Percentiles rank a stretch among this genome's conserved stretches.
Evolutionary conservation across 37 sponge, comb jelly and placozoan species (phyloP).

Genomic region (Dysidea cf. avara): DNA sequence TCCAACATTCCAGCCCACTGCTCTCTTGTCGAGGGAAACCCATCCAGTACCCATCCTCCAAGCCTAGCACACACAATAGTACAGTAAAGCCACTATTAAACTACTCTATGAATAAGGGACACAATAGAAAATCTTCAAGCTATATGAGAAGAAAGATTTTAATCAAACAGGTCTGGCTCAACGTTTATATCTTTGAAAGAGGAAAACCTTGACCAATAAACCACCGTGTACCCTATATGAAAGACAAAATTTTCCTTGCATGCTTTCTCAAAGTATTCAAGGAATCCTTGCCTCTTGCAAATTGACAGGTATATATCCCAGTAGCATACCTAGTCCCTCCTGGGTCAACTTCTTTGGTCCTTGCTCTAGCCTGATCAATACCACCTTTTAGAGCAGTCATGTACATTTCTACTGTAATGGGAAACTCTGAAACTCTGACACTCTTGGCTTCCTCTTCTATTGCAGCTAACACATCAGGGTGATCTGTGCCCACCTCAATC

Average conservation of each 20-base stretch:
- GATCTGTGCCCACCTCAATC: conserved; percentile 34
- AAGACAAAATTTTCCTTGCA: too few species aligned
- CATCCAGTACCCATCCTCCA: conserved; percentile 98
- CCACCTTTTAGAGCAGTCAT: conserved; percentile 60
- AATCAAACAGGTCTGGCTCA: too few species aligned
- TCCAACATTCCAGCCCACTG: conserved; percentile 94
- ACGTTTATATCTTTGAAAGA: too few species aligned
- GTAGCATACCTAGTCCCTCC: conserved; percentile 9
- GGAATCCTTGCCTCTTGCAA: too few species aligned
- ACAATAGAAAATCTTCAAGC: too few species aligned
- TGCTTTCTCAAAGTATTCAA: too few species aligned
- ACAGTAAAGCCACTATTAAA: too few species aligned
- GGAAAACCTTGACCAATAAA: too few species aligned
- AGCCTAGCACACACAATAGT: conserved; percentile 32
- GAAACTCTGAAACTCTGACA: neutral
- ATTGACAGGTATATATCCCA: neutral
- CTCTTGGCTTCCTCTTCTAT: conserved; percentile 54
- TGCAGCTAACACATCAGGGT: conserved; percentile 74
- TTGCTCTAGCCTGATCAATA: conserved; percentile 46
- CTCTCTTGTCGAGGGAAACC: conserved; percentile 86
- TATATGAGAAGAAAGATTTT: too few species aligned
- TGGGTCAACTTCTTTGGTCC: conserved; percentile 13
- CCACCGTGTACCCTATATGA: too few species aligned
- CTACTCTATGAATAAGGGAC: too few species aligned
- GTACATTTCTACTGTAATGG: conserved; percentile 65